Conservation (phyloP, 2,797 vertebrate genomes). For the Myotis myotis region DNA sequence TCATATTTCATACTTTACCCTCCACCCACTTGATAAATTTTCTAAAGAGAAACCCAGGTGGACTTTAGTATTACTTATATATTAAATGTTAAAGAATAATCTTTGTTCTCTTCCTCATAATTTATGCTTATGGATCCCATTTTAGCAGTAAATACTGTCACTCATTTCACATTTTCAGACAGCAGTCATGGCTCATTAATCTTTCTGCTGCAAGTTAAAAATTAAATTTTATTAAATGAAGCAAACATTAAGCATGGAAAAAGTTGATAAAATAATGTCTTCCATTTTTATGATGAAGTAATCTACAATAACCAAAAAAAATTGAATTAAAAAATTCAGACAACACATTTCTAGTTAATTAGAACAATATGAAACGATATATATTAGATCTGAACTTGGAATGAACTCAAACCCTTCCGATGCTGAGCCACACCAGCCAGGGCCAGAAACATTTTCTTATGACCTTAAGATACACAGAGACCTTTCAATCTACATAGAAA, state of each 20-base stretch:
- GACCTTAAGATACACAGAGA: neutral
- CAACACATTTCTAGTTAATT: neutral
- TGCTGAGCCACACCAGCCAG: no score
- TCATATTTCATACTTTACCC: neutral
- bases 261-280: neutral
- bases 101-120: neutral
- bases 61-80: neutral
- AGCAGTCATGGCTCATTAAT: neutral
- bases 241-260: neutral
- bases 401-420: no score
- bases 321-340: neutral
- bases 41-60: neutral
- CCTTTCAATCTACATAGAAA: neutral
- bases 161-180: neutral
- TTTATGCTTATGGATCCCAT: neutral
- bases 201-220: neutral
- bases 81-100: neutral
- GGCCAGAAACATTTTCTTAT: neutral
- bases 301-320: neutral
- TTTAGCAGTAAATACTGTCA: neutral
- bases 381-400: neutral
- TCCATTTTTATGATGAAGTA: neutral
- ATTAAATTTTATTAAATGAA: conserved; percentile 6
- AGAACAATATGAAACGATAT: neutral
- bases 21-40: neutral